A percentile compares a stretch with the other conserved stretches of the same genome.
These are phyloP conservation scores for Ramphastos sulfuratus DNA, from an alignment of 2,113 vertebrate species.

Conservation along the genomic window DNA sequence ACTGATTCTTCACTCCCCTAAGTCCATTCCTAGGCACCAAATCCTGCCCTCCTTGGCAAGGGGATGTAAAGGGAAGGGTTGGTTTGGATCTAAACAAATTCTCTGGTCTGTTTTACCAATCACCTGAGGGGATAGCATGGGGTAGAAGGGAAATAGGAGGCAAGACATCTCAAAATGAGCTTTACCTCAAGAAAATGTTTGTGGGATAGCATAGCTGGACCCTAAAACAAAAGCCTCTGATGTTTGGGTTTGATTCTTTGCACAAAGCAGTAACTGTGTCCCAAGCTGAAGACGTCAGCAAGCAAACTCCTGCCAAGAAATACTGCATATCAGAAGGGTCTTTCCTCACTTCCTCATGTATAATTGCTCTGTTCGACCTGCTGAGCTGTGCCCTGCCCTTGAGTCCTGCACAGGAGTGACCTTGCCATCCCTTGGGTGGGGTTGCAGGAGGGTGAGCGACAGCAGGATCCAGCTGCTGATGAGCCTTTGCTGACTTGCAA, in stretches of 20 bases:
- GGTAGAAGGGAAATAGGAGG: background rate
- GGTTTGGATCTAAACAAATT: background rate
- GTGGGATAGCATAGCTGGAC: background rate
- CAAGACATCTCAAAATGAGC: background rate
- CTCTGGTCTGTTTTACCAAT: background rate
- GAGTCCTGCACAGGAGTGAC: background rate
- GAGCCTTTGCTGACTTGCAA: slow-evolving; percentile 19
- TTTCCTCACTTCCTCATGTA: background rate
- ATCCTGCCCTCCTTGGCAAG: background rate
- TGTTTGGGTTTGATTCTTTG: background rate
- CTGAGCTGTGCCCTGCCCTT: slow-evolving; percentile 27
- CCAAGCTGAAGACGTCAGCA: background rate
- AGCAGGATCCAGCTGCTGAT: slow-evolving; percentile 16
- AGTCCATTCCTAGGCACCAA: background rate
- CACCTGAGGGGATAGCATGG: no score
- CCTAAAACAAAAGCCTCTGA: background rate
- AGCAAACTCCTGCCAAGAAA: slow-evolving; percentile 49
- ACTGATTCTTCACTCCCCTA: background rate
- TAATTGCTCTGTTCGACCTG: slow-evolving; percentile 5
- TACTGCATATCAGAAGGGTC: background rate
- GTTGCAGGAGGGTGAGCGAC: background rate
- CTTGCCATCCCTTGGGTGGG: slow-evolving; percentile 33
- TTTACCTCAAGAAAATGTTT: background rate
- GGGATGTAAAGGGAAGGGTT: background rate
- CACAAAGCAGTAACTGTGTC: background rate